Base-by-base conservation (phyloP, 2,888 invertebrate genomes). In the Pseudococcus jackbeardsleyi region DNA sequence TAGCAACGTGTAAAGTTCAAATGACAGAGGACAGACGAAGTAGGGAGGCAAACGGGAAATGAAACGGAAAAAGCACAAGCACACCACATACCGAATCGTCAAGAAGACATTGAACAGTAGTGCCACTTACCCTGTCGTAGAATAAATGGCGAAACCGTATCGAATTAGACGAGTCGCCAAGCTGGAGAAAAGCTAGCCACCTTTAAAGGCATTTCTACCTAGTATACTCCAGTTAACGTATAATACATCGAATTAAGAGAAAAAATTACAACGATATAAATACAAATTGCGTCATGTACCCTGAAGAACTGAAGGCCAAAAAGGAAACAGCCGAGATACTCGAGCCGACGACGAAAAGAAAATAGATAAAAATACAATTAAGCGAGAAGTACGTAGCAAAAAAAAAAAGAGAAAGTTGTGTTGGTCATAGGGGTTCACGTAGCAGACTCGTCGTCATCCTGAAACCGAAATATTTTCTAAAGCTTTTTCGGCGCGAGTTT, bases 21-120 rank as follows among this genome's bases (percentile, higher is more conserved):
- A 68, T 22, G 26, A 68, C 6, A 26, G 42, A 42, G 42, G 42
- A 42, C 6, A 42, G 0, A 8, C 42, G 42, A 6, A 42, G 42
- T 0, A 42, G 42, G 0, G 42, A 5, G 12, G 12, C 0, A 68
- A 26, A 68, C 26, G 26, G 26, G 68, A 68, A 68, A 68, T 68
- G 68, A 68, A 68, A 68, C 68, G 26, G 68, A 68, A 68, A 68
- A 68, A 68, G 68, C n/a, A 59, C 50, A 42, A 42, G 50, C 59
- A 64, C 22, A 64, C 7, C 11, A 22, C 22, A 64, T 64, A 64
- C 15, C 42, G n/a, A 9, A 64, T 64, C n/a, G 42, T 54, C 59
- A n/a, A 22, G 64, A 22, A 64, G 64, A 64, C 64, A 64, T 7
- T 64, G 64, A 64, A 64, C 64, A 64, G 64, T 64, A 64, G 42